Evolutionary conservation across 2,797 vertebrate species (phyloP).

Genomic region (Furcifer pardalis): DNA sequence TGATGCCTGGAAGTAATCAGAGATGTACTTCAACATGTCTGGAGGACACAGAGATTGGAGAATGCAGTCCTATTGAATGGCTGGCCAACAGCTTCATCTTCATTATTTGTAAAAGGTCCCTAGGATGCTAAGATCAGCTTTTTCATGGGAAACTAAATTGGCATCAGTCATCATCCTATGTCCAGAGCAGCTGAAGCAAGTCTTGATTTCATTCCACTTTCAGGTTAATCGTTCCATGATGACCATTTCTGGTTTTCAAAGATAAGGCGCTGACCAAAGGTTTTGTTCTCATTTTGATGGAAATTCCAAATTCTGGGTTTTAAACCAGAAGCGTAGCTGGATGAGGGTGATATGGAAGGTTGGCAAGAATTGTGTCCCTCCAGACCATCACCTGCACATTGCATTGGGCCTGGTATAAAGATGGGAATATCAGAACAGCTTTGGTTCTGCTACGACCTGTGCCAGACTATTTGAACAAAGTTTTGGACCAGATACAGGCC

Average conservation of each 20-base stretch:
- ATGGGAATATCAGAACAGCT: neutral
- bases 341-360: neutral
- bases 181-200: neutral
- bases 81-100: neutral
- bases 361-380: neutral
- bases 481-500: slow-evolving; percentile 7
- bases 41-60: neutral
- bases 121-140: neutral
- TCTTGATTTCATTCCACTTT: neutral
- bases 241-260: neutral
- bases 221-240: neutral
- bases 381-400: neutral
- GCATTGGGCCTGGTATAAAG: neutral
- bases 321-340: neutral
- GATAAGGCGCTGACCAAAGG: neutral
- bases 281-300: neutral
- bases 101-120: neutral
- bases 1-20: neutral
- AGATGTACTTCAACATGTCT: neutral
- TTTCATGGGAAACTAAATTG: neutral
- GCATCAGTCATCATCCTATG: neutral
- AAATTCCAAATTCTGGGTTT: neutral
- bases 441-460: neutral
- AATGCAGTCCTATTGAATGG: neutral
- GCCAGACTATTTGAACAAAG: neutral